A percentile compares a stretch with the other conserved stretches of the same genome.
These are phyloP conservation scores for Platyrinchus mystaceus DNA, from an alignment of 2,797 vertebrate species.

Conservation along the genomic window DNA sequence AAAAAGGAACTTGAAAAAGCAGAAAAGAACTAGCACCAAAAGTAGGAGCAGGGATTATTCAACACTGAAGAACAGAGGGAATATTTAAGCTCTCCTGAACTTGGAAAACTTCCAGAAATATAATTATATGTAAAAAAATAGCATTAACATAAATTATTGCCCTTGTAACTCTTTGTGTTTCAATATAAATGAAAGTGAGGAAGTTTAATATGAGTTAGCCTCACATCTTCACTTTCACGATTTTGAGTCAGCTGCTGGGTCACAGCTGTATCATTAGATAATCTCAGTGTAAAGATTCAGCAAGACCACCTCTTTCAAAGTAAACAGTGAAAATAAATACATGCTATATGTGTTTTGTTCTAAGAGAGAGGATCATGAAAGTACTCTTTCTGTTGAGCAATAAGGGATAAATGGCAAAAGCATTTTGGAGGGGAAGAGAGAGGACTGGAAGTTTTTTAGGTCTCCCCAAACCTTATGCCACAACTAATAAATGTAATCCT, in stretches of 20 bases:
- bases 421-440: not conserved
- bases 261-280: not conserved
- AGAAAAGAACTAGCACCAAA: not conserved
- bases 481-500: not conserved
- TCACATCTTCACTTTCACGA: not conserved
- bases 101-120: not conserved
- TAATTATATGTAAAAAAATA: not conserved
- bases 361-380: not conserved
- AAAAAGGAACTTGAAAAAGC: not conserved
- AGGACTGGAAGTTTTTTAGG: not conserved
- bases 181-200: not conserved
- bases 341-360: not conserved
- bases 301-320: not conserved
- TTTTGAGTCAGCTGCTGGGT: not conserved
- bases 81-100: slow-evolving; percentile 4
- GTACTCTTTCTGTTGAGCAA: not conserved
- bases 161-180: not conserved
- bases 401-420: not conserved
- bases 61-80: not conserved
- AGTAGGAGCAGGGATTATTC: not conserved
- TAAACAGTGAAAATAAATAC: not conserved
- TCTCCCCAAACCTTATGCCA: not conserved
- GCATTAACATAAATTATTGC: not conserved
- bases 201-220: not conserved
- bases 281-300: not conserved